phyloP scores from a whole-genome alignment of 2,888 invertebrate species.

The Urechis unicinctus region DNA sequence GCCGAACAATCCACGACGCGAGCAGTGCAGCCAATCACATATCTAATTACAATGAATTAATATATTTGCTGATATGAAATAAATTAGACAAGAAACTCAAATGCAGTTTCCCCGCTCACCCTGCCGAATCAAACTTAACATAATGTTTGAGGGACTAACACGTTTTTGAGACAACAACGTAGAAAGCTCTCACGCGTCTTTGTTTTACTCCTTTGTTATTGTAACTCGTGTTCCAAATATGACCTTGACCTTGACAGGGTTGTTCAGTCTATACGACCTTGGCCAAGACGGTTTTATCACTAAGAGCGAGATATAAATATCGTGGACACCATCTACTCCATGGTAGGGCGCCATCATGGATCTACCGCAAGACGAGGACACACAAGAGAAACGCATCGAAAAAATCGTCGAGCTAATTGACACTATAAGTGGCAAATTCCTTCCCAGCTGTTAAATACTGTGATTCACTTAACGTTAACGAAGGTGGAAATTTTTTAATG shows the following conservation, averaged over 20 bases:
- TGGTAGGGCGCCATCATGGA: constrained; percentile 52
- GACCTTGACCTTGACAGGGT: constrained; percentile 48
- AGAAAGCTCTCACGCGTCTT: no score
- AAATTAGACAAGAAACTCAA: constrained; percentile 97
- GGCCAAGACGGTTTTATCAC: constrained; percentile 54
- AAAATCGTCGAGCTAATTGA: constrained; percentile 55
- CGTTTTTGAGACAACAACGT: no score
- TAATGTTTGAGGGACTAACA: no score
- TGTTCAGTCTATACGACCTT: constrained; percentile 53
- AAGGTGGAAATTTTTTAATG: no score
- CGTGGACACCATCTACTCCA: constrained; percentile 53
- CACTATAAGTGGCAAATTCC: constrained; percentile 44
- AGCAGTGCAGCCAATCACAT: no score
- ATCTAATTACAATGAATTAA: no score
- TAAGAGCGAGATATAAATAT: constrained; percentile 50
- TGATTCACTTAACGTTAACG: no score
- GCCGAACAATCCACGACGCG: no score
- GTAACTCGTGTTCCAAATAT: no score
- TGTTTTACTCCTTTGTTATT: background rate
- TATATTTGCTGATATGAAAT: no score
- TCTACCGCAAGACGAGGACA: constrained; percentile 47
- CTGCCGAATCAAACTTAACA: no score
- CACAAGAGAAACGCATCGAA: constrained; percentile 53
- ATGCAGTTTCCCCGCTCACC: constrained; percentile 62
- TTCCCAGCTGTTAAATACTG: no score